phyloP scores from a whole-genome alignment of 2,797 vertebrate species.

The Labroides dimidiatus region DNA sequence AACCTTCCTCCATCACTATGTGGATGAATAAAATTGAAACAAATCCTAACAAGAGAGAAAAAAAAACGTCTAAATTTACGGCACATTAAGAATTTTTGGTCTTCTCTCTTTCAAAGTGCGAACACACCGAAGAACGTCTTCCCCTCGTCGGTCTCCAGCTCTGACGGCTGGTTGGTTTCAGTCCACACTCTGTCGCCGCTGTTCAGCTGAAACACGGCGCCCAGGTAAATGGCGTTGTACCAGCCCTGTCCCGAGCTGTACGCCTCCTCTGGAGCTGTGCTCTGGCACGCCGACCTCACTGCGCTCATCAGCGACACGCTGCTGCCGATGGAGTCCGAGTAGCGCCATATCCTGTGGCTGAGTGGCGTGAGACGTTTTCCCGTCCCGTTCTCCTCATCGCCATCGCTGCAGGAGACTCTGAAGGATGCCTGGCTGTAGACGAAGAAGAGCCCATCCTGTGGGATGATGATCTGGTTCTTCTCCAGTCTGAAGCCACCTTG shows the following conservation, averaged over 20 bases:
- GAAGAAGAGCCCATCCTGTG: conserved; percentile 78
- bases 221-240: conserved; percentile 82
- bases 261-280: neutral
- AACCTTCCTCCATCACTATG: conserved; percentile 52
- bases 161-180: conserved; percentile 53
- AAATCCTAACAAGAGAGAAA: neutral
- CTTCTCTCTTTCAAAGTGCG: conserved; percentile 67
- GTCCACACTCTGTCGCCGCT: conserved; percentile 78
- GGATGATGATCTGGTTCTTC: conserved; percentile 75
- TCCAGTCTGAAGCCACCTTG: conserved; percentile 72
- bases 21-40: conserved; percentile 60
- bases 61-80: neutral
- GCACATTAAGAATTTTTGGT: conserved; percentile 9
- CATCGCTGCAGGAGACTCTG: conserved; percentile 59
- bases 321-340: conserved; percentile 55
- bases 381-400: neutral
- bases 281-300: conserved; percentile 75
- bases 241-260: conserved; percentile 37
- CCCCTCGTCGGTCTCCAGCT: conserved; percentile 69
- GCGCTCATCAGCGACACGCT: conserved; percentile 68
- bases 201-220: conserved; percentile 79
- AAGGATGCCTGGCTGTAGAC: conserved; percentile 87
- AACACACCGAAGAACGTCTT: conserved; percentile 84
- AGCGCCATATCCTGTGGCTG: conserved; percentile 75
- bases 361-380: conserved; percentile 26